These are phyloP conservation scores for Acanthacorydalis orientalis DNA, from an alignment of 2,888 invertebrate genomes.

Conservation along the genomic window DNA sequence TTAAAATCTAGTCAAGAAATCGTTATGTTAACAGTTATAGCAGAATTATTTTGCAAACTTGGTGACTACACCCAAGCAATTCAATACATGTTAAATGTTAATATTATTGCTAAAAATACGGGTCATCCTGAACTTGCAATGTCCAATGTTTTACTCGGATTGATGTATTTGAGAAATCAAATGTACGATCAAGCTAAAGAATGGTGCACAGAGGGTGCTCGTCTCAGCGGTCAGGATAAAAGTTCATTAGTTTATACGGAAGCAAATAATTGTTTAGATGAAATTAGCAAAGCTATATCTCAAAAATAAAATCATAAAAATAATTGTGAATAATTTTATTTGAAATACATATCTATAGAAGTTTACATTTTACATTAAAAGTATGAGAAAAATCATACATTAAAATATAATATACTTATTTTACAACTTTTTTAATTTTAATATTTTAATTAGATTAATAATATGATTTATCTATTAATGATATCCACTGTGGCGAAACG, in stretches of 20 bases:
- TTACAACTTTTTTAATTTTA: neutral
- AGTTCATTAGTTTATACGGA: neutral
- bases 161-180: slow-evolving; percentile 23
- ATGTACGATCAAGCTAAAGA: slow-evolving; percentile 19
- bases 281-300: slow-evolving; percentile 1
- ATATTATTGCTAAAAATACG: slow-evolving; percentile 25
- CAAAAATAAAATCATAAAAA: neutral
- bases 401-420: neutral
- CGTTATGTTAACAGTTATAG: slow-evolving; percentile 27
- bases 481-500: slow-evolving; percentile 40
- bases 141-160: slow-evolving; percentile 25
- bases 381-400: neutral
- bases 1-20: slow-evolving; percentile 27
- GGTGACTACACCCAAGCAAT: slow-evolving; percentile 25
- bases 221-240: slow-evolving; percentile 16
- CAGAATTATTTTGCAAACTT: slow-evolving; percentile 18
- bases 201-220: slow-evolving; percentile 22
- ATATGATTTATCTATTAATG: slow-evolving; percentile 26
- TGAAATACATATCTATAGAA: neutral
- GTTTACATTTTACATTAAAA: neutral
- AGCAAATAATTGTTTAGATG: neutral
- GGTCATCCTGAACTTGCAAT: slow-evolving; percentile 28
- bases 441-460: slow-evolving; percentile 4
- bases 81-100: slow-evolving; percentile 24
- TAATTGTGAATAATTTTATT: neutral